Percentiles rank a stretch among this genome's conserved stretches.
These are phyloP conservation scores for Bryconaethiops microstoma DNA, from an alignment of 2,797 vertebrate genomes.

Conservation along the genomic window DNA sequence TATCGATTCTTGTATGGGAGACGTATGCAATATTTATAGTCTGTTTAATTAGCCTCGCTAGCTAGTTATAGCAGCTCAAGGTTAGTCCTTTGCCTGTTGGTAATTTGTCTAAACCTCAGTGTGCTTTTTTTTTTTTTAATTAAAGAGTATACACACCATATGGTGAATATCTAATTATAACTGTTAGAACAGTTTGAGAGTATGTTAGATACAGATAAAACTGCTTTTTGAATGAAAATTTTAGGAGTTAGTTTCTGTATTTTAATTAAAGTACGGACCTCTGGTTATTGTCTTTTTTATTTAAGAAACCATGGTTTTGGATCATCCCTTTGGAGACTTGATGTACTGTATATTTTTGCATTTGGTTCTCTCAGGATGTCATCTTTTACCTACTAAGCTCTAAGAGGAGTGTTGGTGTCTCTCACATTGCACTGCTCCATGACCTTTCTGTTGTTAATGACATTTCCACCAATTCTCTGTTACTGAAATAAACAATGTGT, in stretches of 20 bases:
- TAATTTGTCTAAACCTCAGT: not conserved
- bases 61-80: not conserved
- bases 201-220: not conserved
- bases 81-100: not conserved
- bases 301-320: not conserved
- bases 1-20: not conserved
- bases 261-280: not conserved
- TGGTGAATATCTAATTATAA: not conserved
- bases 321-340: not conserved
- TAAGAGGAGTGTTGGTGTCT: not conserved
- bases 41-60: not conserved
- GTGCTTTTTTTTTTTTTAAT: not conserved
- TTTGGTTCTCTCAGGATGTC: slow-evolving; percentile 27
- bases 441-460: not conserved
- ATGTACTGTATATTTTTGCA: slow-evolving; percentile 28
- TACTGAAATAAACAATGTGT: not conserved
- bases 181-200: not conserved
- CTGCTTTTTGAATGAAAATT: not conserved
- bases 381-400: slow-evolving; percentile 16
- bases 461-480: not conserved
- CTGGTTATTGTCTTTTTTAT: not conserved
- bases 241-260: not conserved
- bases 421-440: not conserved
- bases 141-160: not conserved
- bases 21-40: not conserved